Evolutionary conservation across 2,888 invertebrate species (phyloP), one percentile per base, ranked within the genome.

Genomic region (Trimorus sp.): DNA sequence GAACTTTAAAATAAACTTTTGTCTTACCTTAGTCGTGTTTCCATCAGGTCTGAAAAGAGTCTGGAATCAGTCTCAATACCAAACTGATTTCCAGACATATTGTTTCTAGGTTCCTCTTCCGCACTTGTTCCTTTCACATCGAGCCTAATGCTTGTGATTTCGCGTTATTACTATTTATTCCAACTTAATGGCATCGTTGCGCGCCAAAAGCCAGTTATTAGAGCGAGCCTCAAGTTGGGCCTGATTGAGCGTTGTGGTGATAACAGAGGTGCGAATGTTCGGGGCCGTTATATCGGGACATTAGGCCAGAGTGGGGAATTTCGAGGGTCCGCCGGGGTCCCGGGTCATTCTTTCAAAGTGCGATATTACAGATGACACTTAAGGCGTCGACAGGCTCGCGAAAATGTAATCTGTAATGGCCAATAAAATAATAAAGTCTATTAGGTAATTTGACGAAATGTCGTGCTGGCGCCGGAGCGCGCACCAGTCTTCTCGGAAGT

Each of bases 361-460:
- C 80, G 70, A 82, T 79, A 77, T 53, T 66, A 59, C 73, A 69
- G 53, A 79, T 78, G 70, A 71, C 84, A 83, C 70, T 71, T 65
- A 76, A 71, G 75, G 80, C 74, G 73, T 48, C 54, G 65, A 76
- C 48, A 70, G 68, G 83, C 83, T 85, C 87, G 89, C 90, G 88
- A 89, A 89, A 90, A 89, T 87, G 87, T 89, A 89, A 90, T 90
- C 89, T 87, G 86, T 89, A 90, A 91, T 89, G 89, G 89, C 86
- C 87, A 87, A 88, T 90, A 90, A 90, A 91, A 89, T 88, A 89
- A 90, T 91, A 89, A 91, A 90, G 85, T 89, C 88, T 88, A 88
- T 89, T 86, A 88, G 87, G 84, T 84, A 58, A 76, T 83, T 84
- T 84, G 83, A 83, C 79, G 84, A 84, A 84, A 79, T 49, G 75